Evolutionary conservation across 2,888 invertebrate species (phyloP).

Genomic region (Diarsia mendica): DNA sequence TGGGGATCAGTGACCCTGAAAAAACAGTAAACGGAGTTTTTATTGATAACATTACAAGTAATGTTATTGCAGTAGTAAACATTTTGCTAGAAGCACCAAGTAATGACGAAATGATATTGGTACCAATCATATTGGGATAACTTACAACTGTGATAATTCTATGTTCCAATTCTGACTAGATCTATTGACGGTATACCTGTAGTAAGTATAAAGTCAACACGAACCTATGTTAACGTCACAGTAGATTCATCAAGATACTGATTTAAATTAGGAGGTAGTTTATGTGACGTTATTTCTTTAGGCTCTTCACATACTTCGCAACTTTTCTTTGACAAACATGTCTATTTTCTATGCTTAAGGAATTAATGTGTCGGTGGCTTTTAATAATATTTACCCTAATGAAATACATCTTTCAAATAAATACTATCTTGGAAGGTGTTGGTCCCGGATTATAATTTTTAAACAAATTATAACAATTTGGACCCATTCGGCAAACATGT

Average conservation of each 20-base stretch:
- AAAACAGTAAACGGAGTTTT: slow-evolving; percentile 37
- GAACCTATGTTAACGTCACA: slow-evolving; percentile 78
- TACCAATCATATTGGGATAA: slow-evolving; percentile 54
- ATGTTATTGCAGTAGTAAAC: slow-evolving; percentile 20
- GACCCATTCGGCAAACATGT: slow-evolving; percentile 88
- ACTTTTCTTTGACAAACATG: slow-evolving; percentile 87
- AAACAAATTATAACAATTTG: slow-evolving; percentile 90
- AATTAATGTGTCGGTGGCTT: slow-evolving; percentile 91
- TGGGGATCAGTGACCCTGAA: slow-evolving; percentile 46
- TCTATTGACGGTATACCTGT: slow-evolving; percentile 77
- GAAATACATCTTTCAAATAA: slow-evolving; percentile 90
- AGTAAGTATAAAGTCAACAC: slow-evolving; percentile 76
- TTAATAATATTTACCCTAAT: slow-evolving; percentile 89
- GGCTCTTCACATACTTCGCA: slow-evolving; percentile 84
- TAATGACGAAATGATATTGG: slow-evolving; percentile 36
- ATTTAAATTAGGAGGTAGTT: slow-evolving; percentile 90
- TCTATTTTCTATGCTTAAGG: slow-evolving; percentile 90
- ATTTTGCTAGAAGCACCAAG: slow-evolving; percentile 44
- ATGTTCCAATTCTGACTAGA: slow-evolving; percentile 89
- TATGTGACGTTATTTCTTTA: slow-evolving; percentile 77
- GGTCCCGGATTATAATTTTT: slow-evolving; percentile 91
- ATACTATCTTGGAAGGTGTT: slow-evolving; percentile 90
- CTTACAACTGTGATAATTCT: slow-evolving; percentile 72
- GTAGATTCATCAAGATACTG: slow-evolving; percentile 81
- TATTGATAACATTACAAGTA: slow-evolving; percentile 32